These are phyloP conservation scores for Syrista parreyssii DNA, from an alignment of 2,888 invertebrate species.

Conservation along the genomic window DNA sequence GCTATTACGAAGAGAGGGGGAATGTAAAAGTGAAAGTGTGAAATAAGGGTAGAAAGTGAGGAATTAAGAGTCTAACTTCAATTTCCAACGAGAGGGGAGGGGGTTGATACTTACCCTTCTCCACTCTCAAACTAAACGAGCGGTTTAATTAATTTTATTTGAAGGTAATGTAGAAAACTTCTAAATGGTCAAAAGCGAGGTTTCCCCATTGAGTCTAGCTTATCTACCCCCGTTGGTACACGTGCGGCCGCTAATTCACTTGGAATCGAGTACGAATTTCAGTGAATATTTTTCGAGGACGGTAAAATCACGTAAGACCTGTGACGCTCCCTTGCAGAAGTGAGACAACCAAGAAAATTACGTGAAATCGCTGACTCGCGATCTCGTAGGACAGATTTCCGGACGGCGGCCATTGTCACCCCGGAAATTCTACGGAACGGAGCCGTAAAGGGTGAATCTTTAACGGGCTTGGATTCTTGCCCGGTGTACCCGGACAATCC, in stretches of 20 bases:
- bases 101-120: slow-evolving; percentile 13
- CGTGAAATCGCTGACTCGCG: not conserved
- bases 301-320: not conserved
- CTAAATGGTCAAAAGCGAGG: slow-evolving; percentile 15
- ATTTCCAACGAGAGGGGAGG: slow-evolving; percentile 28
- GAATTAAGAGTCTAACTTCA: slow-evolving; percentile 36
- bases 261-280: no score
- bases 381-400: not conserved
- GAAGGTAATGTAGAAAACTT: slow-evolving; percentile 26
- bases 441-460: no score
- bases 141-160: slow-evolving; percentile 45
- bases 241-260: no score
- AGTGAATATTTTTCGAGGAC: not conserved
- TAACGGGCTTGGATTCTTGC: no score
- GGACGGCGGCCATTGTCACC: no score
- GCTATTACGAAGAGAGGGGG: no score
- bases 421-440: no score
- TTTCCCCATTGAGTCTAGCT: no score
- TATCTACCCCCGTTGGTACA: no score
- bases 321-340: not conserved
- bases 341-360: not conserved
- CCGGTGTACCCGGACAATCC: no score
- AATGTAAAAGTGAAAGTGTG: no score
- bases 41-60: slow-evolving; percentile 7
- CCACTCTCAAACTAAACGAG: slow-evolving; percentile 10